Base-by-base conservation (phyloP, 2,888 invertebrate species). In the Iphiclides podalirius region DNA sequence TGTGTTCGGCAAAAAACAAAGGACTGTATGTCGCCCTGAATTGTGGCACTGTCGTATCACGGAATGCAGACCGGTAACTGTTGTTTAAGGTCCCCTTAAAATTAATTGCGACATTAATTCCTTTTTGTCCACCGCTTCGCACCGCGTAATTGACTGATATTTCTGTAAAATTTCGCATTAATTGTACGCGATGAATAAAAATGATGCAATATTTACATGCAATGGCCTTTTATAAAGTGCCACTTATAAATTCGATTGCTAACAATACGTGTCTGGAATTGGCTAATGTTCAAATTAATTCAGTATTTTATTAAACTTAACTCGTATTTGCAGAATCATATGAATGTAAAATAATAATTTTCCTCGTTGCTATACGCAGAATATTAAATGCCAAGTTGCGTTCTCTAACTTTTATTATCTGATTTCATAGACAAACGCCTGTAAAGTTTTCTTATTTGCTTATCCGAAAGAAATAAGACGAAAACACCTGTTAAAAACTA, bases 221-320 rank as follows among this genome's bases (percentile, higher is more conserved):
- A 17, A 41, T 36, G 28, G n/a, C 41, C 17, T 41, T 35, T n/a
- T 41, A 41, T 47, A 14, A 31, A 31, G 31, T 28, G 40, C n/a
- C 47, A 36, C 41, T 41, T 47, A 47, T 35, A 26, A 41, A 41
- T 47, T 41, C 47, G 36, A 41, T 36, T 34, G 47, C 35, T 36
- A 36, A 36, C 47, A 17, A 41, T 16, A 48, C 33, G 48, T 42
- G 48, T 14, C 48, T 33, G 4, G 48, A 31, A 48, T 48, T 33
- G 33, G 11, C 12, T 11, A 14, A 38, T 36, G 31, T 31, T 33
- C 15, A 43, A 38, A 48, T 48, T 38, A 38, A 48, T 43, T 48
- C 48, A 37, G 42, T 33, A 31, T 37, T 48, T 48, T 38, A 23
- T 42, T 41, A 13, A 37, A 36, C 13, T 42, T 26, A 20, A 23